phyloP scores from a whole-genome alignment of 2,113 vertebrate species.

The Myotis brandtii region DNA sequence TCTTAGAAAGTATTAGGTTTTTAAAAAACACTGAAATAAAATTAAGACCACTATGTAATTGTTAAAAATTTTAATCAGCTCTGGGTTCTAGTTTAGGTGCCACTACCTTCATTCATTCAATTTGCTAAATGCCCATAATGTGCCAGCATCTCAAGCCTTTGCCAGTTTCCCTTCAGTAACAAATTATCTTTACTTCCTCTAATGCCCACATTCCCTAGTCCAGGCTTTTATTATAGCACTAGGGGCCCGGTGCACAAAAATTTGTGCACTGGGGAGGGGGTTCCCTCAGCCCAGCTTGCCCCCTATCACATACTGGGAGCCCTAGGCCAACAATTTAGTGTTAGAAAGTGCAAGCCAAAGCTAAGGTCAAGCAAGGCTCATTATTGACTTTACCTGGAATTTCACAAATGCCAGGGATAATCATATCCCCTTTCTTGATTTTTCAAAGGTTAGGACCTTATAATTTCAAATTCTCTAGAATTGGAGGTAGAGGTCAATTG shows the following conservation, averaged over 20 bases:
- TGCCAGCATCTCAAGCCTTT: neutral
- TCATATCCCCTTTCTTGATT: neutral
- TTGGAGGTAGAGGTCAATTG: no score
- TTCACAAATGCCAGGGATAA: neutral
- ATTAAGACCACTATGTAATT: neutral
- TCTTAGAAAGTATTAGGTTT: neutral
- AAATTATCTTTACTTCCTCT: neutral
- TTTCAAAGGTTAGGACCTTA: neutral
- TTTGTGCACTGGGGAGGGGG: no score
- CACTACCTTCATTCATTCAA: neutral
- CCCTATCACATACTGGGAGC: no score
- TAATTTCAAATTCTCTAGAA: neutral
- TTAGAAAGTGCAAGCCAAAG: neutral
- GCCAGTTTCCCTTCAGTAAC: neutral
- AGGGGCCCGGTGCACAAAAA: no score
- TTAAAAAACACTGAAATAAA: neutral
- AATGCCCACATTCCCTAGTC: neutral
- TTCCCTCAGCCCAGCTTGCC: no score
- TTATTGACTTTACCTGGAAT: neutral
- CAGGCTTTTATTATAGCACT: neutral
- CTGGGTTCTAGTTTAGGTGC: neutral
- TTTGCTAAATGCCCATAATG: neutral
- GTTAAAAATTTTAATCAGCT: conserved; percentile 36
- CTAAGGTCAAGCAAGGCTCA: neutral
- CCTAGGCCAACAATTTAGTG: neutral